Conservation (phyloP, 2,888 invertebrate genomes). For the Dryocosmus kuriphilus region DNA sequence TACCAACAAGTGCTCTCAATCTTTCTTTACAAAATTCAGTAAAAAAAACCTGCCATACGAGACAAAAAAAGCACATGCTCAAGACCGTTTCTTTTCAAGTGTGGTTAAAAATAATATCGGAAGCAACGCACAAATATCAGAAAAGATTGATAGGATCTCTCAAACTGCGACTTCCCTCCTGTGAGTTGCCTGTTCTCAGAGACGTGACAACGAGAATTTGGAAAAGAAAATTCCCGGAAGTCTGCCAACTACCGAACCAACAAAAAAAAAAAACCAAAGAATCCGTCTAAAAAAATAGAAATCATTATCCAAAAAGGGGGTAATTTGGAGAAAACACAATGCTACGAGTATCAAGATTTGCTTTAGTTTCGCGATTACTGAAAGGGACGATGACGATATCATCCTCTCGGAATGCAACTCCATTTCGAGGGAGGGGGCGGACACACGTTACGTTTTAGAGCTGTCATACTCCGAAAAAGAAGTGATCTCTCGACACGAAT, state of each 20-base stretch:
- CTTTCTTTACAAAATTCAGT: neutral
- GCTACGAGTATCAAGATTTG: neutral
- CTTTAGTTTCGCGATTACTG: slow-evolving; percentile 20
- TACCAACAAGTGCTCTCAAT: neutral
- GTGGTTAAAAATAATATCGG: neutral
- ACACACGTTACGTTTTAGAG: slow-evolving; percentile 28
- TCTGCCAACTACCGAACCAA: neutral
- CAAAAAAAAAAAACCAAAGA: neutral
- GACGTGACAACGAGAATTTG: neutral
- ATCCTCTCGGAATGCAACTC: slow-evolving; percentile 37
- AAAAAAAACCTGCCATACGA: neutral
- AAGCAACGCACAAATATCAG: neutral
- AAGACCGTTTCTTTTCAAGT: neutral
- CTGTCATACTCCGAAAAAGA: neutral
- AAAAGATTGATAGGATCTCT: neutral
- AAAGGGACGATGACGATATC: slow-evolving; percentile 39
- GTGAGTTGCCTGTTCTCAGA: neutral
- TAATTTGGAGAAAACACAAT: neutral
- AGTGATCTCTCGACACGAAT: neutral
- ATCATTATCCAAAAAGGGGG: neutral
- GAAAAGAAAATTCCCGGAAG: slow-evolving; percentile 2
- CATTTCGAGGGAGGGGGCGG: slow-evolving; percentile 26
- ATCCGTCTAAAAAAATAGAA: neutral
- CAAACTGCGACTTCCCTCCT: neutral
- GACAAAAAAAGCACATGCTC: neutral